A percentile compares a stretch with the other conserved stretches of the same genome.
These are phyloP conservation scores for Watsonalla cultraria DNA, from an alignment of 2,888 invertebrate genomes.

Conservation along the genomic window DNA sequence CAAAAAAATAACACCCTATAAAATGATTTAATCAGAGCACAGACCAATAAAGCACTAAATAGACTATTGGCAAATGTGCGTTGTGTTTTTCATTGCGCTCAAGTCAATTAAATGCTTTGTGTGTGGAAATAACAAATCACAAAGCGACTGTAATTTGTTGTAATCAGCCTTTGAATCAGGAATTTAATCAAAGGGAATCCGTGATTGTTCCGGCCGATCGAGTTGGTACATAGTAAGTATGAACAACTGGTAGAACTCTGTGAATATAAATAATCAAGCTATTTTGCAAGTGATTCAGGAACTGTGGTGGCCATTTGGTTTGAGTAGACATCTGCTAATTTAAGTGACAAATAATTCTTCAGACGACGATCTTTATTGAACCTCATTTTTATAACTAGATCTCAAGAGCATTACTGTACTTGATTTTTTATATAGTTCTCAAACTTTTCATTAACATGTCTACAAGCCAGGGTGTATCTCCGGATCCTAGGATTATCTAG, in stretches of 20 bases:
- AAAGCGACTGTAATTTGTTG: conserved; percentile 43
- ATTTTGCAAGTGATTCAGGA: background rate
- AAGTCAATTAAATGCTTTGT: conserved; percentile 31
- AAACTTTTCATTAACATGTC: too few species aligned
- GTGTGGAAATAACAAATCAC: conserved; percentile 37
- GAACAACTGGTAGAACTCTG: background rate
- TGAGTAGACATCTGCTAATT: too few species aligned
- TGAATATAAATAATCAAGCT: background rate
- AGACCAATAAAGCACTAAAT: background rate
- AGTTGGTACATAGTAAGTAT: conserved; percentile 7
- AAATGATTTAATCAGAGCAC: background rate
- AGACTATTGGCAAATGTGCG: background rate
- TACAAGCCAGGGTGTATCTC: too few species aligned
- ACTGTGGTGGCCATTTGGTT: too few species aligned
- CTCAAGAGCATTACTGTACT: too few species aligned
- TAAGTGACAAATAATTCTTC: too few species aligned
- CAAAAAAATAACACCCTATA: too few species aligned
- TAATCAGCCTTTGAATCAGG: conserved; percentile 46
- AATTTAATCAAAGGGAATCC: conserved; percentile 60
- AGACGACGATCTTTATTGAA: too few species aligned
- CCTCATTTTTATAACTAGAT: too few species aligned
- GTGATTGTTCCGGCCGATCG: conserved; percentile 30
- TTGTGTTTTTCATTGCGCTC: conserved; percentile 11
- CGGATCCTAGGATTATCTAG: too few species aligned
- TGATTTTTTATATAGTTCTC: too few species aligned